Evolutionary conservation across 2,888 invertebrate species (phyloP).

Genomic region (Agrotis clavis): DNA sequence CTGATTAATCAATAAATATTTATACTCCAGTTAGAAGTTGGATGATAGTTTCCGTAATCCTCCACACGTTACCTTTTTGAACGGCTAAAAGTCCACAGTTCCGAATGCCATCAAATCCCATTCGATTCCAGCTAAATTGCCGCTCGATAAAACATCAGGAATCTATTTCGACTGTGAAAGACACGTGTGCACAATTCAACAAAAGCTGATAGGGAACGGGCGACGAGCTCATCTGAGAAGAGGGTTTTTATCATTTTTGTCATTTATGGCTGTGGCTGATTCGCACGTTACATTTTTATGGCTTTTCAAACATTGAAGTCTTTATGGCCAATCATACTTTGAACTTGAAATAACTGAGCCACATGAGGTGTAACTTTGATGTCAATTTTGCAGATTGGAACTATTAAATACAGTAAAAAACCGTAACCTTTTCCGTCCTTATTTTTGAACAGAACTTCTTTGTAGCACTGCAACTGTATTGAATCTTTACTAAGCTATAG

Average conservation of each 20-base stretch:
- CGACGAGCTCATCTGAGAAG: slow-evolving; percentile 45
- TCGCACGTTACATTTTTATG: slow-evolving; percentile 40
- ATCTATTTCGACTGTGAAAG: slow-evolving; percentile 40
- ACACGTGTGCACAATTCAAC: slow-evolving; percentile 54
- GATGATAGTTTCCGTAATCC: not conserved
- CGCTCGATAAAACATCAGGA: slow-evolving; percentile 55
- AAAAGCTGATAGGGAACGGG: slow-evolving; percentile 34
- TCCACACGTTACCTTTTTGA: slow-evolving; percentile 13
- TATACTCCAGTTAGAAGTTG: not conserved
- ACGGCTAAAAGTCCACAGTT: slow-evolving; percentile 25
- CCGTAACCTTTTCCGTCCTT: not conserved
- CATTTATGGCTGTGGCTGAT: slow-evolving; percentile 34
- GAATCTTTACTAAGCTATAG: too few species aligned
- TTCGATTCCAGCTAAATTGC: slow-evolving; percentile 46
- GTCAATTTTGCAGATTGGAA: slow-evolving; percentile 17
- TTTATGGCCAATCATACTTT: slow-evolving; percentile 41
- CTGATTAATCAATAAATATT: too few species aligned
- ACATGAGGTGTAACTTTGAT: slow-evolving; percentile 10
- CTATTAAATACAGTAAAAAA: not conserved
- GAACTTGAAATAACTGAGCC: not conserved
- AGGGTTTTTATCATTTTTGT: slow-evolving; percentile 40
- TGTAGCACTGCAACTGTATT: too few species aligned
- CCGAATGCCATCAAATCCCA: slow-evolving; percentile 35
- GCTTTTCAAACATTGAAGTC: slow-evolving; percentile 41
- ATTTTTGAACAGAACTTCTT: not conserved